phyloP scores from a whole-genome alignment of 2,113 vertebrate genomes.

The Zapornia atra region DNA sequence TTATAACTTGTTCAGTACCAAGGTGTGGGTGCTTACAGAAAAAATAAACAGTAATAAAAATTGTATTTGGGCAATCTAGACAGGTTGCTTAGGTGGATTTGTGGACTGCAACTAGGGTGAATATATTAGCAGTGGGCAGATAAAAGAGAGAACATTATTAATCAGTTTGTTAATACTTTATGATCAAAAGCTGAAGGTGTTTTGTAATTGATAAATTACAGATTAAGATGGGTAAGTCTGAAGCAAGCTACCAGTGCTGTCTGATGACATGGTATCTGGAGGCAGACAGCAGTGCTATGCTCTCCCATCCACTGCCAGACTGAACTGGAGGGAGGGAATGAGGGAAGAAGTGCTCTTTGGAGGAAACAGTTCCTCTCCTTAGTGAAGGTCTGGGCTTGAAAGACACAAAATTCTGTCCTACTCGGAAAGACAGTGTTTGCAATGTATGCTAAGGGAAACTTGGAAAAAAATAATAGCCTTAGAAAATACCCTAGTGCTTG shows the following conservation, averaged over 20 bases:
- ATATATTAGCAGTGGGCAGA: neutral
- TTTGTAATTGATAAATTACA: neutral
- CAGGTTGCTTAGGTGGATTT: neutral
- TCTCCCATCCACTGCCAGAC: neutral
- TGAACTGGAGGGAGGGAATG: neutral
- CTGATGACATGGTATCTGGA: neutral
- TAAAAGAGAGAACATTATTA: neutral
- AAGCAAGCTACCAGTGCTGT: neutral
- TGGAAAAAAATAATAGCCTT: neutral
- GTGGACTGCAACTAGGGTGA: neutral
- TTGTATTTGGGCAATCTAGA: neutral
- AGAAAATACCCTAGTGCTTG: neutral
- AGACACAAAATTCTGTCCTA: neutral
- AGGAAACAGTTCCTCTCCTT: neutral
- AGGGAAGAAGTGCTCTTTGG: neutral
- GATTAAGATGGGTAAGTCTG: neutral
- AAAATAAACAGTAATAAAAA: conserved; percentile 36
- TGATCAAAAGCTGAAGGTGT: neutral
- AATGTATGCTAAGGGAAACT: neutral
- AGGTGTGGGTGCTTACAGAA: neutral
- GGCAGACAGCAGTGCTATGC: neutral
- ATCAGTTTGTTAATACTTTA: neutral
- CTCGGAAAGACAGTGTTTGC: neutral
- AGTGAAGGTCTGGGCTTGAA: neutral
- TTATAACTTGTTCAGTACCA: neutral